These are phyloP conservation scores for Daktulosphaira vitifoliae DNA, from an alignment of 1,140 invertebrate genomes.

Conservation along the genomic window DNA sequence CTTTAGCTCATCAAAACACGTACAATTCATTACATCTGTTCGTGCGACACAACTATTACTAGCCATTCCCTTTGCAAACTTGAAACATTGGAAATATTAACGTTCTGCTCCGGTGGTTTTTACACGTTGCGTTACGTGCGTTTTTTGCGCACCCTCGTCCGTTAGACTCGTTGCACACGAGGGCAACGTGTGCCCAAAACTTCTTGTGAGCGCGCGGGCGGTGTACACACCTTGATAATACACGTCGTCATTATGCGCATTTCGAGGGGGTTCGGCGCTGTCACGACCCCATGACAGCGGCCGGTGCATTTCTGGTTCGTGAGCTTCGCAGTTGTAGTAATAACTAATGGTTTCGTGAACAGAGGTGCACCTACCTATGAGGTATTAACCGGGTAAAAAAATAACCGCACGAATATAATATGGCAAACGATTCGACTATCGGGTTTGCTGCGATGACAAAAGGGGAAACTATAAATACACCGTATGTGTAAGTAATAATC, in stretches of 20 bases:
- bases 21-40: no score
- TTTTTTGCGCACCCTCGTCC: no score
- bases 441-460: background rate
- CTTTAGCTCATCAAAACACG: no score
- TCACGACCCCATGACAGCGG: background rate
- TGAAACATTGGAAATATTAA: background rate
- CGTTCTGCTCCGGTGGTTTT: background rate
- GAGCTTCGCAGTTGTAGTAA: slow-evolving; percentile 27
- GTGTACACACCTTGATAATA: background rate
- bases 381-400: background rate
- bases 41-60: no score
- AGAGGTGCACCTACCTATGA: background rate
- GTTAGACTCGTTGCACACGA: no score
- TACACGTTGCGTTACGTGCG: background rate
- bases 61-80: background rate
- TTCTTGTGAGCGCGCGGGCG: no score
- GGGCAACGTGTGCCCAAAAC: no score
- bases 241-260: slow-evolving; percentile 20
- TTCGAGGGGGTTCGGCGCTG: slow-evolving; percentile 18
- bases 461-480: background rate
- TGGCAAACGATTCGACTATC: slow-evolving; percentile 5
- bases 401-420: slow-evolving; percentile 15
- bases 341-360: slow-evolving; percentile 32
- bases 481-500: slow-evolving; percentile 1
- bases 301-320: slow-evolving; percentile 5